Conservation (phyloP, 2,797 vertebrate species). For the Dipus sagitta region DNA sequence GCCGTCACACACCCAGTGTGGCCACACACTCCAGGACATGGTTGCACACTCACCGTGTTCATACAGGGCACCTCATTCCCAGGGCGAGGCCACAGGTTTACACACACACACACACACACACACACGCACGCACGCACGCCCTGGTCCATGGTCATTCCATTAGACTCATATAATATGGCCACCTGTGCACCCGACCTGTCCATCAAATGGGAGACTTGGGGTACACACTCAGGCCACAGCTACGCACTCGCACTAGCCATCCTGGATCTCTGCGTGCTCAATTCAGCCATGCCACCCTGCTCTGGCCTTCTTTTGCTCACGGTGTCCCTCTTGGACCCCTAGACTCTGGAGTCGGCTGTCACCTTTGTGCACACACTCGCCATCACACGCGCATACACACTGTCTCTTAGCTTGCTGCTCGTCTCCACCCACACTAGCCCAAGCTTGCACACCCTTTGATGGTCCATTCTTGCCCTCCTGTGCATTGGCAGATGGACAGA, state of each 20-base stretch:
- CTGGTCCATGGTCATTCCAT: slow-evolving; percentile 60
- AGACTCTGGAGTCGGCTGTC: not conserved
- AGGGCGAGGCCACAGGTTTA: slow-evolving; percentile 37
- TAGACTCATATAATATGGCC: slow-evolving; percentile 28
- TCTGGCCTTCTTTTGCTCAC: not conserved
- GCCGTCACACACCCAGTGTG: slow-evolving; percentile 42
- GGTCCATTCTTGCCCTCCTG: slow-evolving; percentile 9
- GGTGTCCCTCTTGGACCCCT: not conserved
- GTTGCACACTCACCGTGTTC: not conserved
- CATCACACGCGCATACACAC: not conserved
- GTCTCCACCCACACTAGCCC: not conserved
- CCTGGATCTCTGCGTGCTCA: not conserved
- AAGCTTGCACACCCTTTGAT: not conserved
- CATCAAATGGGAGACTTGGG: not conserved
- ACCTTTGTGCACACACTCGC: not conserved
- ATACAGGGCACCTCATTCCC: not conserved
- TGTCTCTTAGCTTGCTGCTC: not conserved
- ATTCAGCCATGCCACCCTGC: not conserved
- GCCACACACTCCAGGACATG: slow-evolving; percentile 15
- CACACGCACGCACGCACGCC: not conserved
- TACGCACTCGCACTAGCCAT: slow-evolving; percentile 26
- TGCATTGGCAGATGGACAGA: not conserved
- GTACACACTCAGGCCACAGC: slow-evolving; percentile 34
- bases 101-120: not conserved
- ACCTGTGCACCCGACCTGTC: slow-evolving; percentile 64